Conservation (phyloP, 2,888 invertebrate genomes). For the Drosophila setosimentum region DNA sequence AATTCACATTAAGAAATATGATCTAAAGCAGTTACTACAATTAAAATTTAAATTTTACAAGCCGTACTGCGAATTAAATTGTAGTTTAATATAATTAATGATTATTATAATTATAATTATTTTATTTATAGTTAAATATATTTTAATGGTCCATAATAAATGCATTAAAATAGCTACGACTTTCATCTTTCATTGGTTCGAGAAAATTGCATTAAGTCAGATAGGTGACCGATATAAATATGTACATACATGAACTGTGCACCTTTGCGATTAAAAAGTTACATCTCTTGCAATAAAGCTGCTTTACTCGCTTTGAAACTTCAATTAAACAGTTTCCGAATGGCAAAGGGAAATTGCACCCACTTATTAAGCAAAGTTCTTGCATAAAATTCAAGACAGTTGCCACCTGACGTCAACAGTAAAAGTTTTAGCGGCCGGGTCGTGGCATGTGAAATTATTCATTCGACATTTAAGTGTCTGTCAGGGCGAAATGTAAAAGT, state of each 20-base stretch:
- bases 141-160: neutral
- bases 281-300: neutral
- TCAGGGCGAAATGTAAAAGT: constrained; percentile 69
- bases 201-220: neutral
- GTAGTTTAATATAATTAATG: neutral
- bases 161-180: neutral
- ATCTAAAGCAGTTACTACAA: neutral
- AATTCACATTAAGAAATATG: neutral
- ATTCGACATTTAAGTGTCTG: constrained; percentile 77
- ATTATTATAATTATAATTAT: neutral
- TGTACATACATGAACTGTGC: neutral
- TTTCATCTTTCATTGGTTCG: neutral
- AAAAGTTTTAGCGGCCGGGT: constrained; percentile 60
- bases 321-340: constrained; percentile 49
- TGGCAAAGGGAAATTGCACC: constrained; percentile 43
- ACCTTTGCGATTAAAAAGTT: neutral
- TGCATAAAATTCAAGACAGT: constrained; percentile 44
- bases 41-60: neutral
- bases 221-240: neutral
- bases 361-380: constrained; percentile 56
- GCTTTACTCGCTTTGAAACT: constrained; percentile 18
- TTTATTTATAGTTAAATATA: neutral
- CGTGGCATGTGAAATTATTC: constrained; percentile 75
- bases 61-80: neutral
- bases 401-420: constrained; percentile 46